phyloP scores from a whole-genome alignment of 2,888 invertebrate species.

The Calliopum simillimum region DNA sequence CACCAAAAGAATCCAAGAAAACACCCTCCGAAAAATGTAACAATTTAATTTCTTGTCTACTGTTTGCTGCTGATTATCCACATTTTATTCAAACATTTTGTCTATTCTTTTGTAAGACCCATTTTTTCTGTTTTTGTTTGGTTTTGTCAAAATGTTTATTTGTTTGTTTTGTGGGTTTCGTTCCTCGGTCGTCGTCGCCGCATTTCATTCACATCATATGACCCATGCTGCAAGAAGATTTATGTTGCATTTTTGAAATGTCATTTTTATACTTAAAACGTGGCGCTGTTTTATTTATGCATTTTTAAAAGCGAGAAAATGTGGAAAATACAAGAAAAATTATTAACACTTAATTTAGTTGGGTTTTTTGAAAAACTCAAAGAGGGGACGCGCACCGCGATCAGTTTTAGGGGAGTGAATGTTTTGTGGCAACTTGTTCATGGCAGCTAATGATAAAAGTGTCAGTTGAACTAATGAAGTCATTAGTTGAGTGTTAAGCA shows the following conservation, averaged over 20 bases:
- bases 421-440: background rate
- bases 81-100: background rate
- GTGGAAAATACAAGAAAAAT: slow-evolving; percentile 18
- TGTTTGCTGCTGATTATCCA: background rate
- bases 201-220: background rate
- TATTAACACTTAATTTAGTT: slow-evolving; percentile 28
- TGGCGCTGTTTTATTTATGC: slow-evolving; percentile 26
- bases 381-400: background rate
- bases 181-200: background rate
- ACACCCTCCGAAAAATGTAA: background rate
- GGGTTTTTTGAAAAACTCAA: background rate
- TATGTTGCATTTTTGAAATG: slow-evolving; percentile 12
- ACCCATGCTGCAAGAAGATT: background rate
- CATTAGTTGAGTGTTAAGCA: slow-evolving; percentile 23
- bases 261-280: slow-evolving; percentile 9
- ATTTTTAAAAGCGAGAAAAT: slow-evolving; percentile 24
- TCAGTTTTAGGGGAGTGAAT: background rate
- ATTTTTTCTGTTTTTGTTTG: background rate
- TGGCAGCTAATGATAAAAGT: background rate
- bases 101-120: background rate
- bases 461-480: slow-evolving; percentile 30
- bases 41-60: no score
- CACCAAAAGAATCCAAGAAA: no score
- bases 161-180: slow-evolving; percentile 4
- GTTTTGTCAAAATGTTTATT: slow-evolving; percentile 2